Conservation (phyloP, 2,888 invertebrate genomes). For the Eristalis tenax region DNA sequence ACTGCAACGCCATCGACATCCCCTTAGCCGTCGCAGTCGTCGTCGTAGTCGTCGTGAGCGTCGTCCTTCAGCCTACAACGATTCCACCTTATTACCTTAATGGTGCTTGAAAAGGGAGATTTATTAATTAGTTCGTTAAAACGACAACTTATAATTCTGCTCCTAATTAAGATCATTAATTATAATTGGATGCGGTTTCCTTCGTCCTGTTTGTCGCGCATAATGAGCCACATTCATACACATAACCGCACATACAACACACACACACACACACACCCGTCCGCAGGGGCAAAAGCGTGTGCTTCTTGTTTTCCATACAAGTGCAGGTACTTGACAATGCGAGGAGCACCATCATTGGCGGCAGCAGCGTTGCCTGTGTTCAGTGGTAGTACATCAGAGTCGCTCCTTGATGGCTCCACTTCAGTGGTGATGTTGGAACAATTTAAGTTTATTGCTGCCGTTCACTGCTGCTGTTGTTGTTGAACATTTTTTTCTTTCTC, state of each 20-base stretch:
- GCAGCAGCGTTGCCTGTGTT: slow-evolving; percentile 34
- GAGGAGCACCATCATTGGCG: slow-evolving; percentile 50
- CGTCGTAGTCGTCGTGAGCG: neutral
- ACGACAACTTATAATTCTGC: slow-evolving; percentile 74
- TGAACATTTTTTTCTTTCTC: neutral
- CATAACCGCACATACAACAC: no score
- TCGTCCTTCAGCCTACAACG: slow-evolving; percentile 53
- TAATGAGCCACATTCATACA: slow-evolving; percentile 65
- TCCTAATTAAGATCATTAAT: slow-evolving; percentile 75
- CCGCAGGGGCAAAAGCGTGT: slow-evolving; percentile 13
- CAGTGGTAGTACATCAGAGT: slow-evolving; percentile 38
- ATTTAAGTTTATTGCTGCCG: slow-evolving; percentile 66
- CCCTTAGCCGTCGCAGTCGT: neutral
- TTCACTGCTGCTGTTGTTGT: slow-evolving; percentile 1
- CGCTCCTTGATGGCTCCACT: slow-evolving; percentile 43
- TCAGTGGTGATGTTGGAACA: slow-evolving; percentile 62
- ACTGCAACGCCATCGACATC: neutral
- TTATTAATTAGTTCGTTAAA: slow-evolving; percentile 75
- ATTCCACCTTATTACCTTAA: slow-evolving; percentile 72
- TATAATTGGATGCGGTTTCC: slow-evolving; percentile 75
- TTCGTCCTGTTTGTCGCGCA: slow-evolving; percentile 70
- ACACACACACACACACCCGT: slow-evolving; percentile 12
- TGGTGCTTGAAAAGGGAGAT: slow-evolving; percentile 73
- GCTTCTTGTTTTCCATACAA: slow-evolving; percentile 60
- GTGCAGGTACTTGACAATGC: slow-evolving; percentile 60